These are phyloP conservation scores for Apis cerana DNA, from an alignment of 1,140 invertebrate genomes.

Conservation along the genomic window DNA sequence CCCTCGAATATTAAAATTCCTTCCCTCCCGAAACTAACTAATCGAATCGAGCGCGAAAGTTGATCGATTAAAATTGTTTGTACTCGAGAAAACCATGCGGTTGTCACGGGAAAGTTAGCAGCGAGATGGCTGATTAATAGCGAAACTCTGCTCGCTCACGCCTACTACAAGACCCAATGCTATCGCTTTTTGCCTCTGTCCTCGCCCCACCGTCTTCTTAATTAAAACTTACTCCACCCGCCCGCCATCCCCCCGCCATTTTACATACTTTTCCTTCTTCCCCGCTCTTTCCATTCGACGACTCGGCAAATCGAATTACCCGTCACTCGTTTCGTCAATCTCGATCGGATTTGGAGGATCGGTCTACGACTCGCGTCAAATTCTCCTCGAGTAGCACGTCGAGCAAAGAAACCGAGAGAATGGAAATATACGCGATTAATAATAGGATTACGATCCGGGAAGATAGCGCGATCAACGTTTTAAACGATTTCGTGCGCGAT, in stretches of 20 bases:
- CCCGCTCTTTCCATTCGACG: no score
- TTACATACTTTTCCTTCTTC: not conserved
- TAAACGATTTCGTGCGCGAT: no score
- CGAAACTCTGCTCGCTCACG: constrained; percentile 55
- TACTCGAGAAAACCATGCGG: constrained; percentile 48
- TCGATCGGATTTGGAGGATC: no score
- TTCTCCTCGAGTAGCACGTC: no score
- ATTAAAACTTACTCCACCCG: constrained; percentile 62
- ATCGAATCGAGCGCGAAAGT: constrained; percentile 50
- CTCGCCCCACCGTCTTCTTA: constrained; percentile 53
- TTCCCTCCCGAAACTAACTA: constrained; percentile 23
- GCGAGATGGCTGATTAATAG: constrained; percentile 64
- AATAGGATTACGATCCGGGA: no score
- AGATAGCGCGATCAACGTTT: no score
- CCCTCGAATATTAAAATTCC: constrained; percentile 13
- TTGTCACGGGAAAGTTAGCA: constrained; percentile 48
- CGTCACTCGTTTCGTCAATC: no score
- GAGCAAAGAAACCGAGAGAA: no score
- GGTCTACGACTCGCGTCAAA: no score
- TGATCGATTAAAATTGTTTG: constrained; percentile 61
- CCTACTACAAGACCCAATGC: constrained; percentile 31
- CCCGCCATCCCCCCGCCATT: not conserved
- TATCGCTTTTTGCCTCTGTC: constrained; percentile 51
- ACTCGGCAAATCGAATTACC: no score
- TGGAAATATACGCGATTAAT: no score